Conservation (phyloP, 1,140 invertebrate species). For the Listronotus bonariensis region DNA sequence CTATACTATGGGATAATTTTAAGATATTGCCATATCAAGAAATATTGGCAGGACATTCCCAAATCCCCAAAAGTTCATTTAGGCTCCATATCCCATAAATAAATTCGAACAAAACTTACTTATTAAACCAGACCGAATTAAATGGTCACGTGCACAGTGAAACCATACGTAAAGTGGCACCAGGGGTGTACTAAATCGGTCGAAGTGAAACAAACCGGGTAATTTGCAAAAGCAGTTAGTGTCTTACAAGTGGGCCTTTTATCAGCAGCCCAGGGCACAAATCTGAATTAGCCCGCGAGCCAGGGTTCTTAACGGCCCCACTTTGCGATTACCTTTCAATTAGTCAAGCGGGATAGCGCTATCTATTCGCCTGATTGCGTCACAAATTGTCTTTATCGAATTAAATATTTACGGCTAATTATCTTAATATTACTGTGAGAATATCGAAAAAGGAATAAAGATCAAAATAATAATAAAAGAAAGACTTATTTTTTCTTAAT, state of each 20-base stretch:
- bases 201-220: constrained; percentile 49
- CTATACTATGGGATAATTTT: too few relatives aligned
- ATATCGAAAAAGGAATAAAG: neutral
- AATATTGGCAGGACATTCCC: too few relatives aligned
- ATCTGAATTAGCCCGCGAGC: constrained; percentile 51
- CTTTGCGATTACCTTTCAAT: constrained; percentile 56
- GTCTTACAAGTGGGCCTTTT: constrained; percentile 51
- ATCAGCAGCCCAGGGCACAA: constrained; percentile 45
- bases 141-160: constrained; percentile 34
- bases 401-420: constrained; percentile 34
- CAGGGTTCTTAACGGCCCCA: constrained; percentile 48
- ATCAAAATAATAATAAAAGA: too few relatives aligned
- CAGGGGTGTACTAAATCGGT: constrained; percentile 47
- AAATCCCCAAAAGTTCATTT: too few relatives aligned
- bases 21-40: too few relatives aligned
- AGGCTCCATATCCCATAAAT: neutral
- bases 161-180: constrained; percentile 35
- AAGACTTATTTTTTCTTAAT: too few relatives aligned
- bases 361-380: constrained; percentile 50
- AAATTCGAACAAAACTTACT: constrained; percentile 8
- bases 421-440: constrained; percentile 31
- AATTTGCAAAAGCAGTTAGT: constrained; percentile 52
- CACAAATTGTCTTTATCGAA: constrained; percentile 28
- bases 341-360: constrained; percentile 51
- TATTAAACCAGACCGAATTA: constrained; percentile 12